Conservation (phyloP, 1,140 invertebrate genomes). For the Panulirus ornatus region DNA sequence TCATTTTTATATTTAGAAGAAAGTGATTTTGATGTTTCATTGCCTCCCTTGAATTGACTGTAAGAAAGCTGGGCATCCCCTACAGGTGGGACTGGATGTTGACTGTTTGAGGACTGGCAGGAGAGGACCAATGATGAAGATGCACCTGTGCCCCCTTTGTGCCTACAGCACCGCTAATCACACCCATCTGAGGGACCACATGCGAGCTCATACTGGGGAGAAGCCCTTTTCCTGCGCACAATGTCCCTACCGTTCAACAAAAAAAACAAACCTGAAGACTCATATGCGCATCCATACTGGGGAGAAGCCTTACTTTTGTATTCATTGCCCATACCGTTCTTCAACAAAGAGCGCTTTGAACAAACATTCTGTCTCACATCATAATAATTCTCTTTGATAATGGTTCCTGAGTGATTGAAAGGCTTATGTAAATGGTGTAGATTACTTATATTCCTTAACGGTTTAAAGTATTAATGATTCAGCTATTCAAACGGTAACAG, state of each 20-base stretch:
- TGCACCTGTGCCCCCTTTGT: slow-evolving; percentile 60
- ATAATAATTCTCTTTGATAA: neutral
- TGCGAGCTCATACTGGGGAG: slow-evolving; percentile 63
- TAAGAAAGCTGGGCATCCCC: slow-evolving; percentile 46
- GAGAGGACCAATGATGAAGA: slow-evolving; percentile 43
- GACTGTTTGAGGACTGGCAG: slow-evolving; percentile 36
- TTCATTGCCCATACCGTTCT: slow-evolving; percentile 55
- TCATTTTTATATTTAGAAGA: neutral
- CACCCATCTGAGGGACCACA: slow-evolving; percentile 61
- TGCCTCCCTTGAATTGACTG: slow-evolving; percentile 12
- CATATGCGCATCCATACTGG: slow-evolving; percentile 63
- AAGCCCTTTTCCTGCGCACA: slow-evolving; percentile 63
- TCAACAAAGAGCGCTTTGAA: slow-evolving; percentile 56
- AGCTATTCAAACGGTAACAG: too few species aligned
- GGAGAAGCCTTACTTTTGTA: slow-evolving; percentile 58
- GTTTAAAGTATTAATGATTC: too few species aligned
- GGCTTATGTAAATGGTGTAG: too few species aligned
- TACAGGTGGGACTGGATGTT: slow-evolving; percentile 31
- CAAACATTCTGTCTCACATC: slow-evolving; percentile 37
- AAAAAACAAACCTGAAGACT: slow-evolving; percentile 65
- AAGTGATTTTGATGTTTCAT: neutral
- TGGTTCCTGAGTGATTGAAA: neutral
- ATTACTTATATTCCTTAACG: too few species aligned
- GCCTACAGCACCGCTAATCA: slow-evolving; percentile 60
- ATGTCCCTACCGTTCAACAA: slow-evolving; percentile 55